Percentiles rank a stretch among this genome's conserved stretches.
phyloP scores from a whole-genome alignment of 1,140 invertebrate species.

The Limonius californicus region DNA sequence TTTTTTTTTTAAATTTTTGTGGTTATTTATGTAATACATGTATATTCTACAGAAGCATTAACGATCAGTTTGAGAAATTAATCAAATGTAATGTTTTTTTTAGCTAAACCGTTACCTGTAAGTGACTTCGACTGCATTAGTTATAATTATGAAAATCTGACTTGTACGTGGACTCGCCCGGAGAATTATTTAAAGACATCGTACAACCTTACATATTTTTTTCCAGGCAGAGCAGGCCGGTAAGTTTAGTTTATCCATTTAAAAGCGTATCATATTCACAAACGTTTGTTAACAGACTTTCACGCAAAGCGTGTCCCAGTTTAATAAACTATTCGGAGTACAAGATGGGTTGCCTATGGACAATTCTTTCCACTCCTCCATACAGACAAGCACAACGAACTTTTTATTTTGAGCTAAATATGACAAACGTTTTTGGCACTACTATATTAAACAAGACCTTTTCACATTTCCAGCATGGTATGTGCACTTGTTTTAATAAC shows the following conservation, averaged over 20 bases:
- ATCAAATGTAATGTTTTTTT: slow-evolving; percentile 22
- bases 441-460: slow-evolving; percentile 50
- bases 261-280: no score
- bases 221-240: slow-evolving; percentile 45
- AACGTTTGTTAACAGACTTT: neutral
- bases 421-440: slow-evolving; percentile 54
- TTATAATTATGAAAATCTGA: slow-evolving; percentile 62
- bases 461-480: slow-evolving; percentile 60
- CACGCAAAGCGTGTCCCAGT: slow-evolving; percentile 41
- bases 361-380: slow-evolving; percentile 52
- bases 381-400: slow-evolving; percentile 58
- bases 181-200: slow-evolving; percentile 50
- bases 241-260: no score
- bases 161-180: slow-evolving; percentile 59
- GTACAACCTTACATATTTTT: slow-evolving; percentile 54
- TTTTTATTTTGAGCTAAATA: slow-evolving; percentile 54
- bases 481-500: no score
- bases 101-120: slow-evolving; percentile 52
- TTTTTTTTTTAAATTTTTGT: slow-evolving; percentile 5
- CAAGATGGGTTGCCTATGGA: slow-evolving; percentile 53
- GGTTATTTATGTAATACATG: neutral
- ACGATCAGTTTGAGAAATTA: no score
- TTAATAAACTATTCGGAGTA: slow-evolving; percentile 31
- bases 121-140: slow-evolving; percentile 62
- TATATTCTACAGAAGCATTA: no score